These are phyloP conservation scores for Anguilla marmorata DNA, from an alignment of 2,797 vertebrate species.

Conservation along the genomic window DNA sequence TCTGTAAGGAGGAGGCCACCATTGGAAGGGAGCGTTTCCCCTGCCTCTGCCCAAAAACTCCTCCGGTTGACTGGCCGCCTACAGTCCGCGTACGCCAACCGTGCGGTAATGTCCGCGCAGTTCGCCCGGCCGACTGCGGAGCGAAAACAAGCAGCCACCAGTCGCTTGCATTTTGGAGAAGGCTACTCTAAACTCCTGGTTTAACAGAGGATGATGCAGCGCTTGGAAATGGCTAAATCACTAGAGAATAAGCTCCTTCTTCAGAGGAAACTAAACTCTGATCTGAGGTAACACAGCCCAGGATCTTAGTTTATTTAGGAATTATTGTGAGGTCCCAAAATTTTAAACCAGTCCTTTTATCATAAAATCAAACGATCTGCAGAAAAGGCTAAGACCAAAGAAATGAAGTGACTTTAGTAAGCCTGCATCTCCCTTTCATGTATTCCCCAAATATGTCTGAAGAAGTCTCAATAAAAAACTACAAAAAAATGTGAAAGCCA, in stretches of 20 bases:
- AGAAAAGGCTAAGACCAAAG: neutral
- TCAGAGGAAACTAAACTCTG: neutral
- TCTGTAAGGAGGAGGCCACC: neutral
- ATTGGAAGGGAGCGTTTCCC: neutral
- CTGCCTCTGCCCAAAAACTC: neutral
- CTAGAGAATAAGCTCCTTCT: neutral
- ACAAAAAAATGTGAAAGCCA: neutral
- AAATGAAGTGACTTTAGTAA: neutral
- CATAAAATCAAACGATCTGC: neutral
- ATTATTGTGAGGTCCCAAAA: neutral
- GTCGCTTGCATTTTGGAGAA: neutral
- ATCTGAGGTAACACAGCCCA: neutral
- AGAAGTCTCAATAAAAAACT: neutral
- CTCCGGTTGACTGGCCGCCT: neutral
- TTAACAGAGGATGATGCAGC: neutral
- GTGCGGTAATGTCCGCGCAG: neutral
- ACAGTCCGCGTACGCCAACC: neutral
- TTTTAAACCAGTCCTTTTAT: neutral
- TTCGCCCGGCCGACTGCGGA: neutral
- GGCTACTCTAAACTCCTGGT: neutral
- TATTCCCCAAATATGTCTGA: neutral
- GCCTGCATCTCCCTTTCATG: neutral
- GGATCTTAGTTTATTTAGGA: neutral
- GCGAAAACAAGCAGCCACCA: neutral
- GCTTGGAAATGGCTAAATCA: neutral